These are phyloP conservation scores for Ameiurus melas DNA, from an alignment of 2,113 vertebrate species.

Conservation along the genomic window DNA sequence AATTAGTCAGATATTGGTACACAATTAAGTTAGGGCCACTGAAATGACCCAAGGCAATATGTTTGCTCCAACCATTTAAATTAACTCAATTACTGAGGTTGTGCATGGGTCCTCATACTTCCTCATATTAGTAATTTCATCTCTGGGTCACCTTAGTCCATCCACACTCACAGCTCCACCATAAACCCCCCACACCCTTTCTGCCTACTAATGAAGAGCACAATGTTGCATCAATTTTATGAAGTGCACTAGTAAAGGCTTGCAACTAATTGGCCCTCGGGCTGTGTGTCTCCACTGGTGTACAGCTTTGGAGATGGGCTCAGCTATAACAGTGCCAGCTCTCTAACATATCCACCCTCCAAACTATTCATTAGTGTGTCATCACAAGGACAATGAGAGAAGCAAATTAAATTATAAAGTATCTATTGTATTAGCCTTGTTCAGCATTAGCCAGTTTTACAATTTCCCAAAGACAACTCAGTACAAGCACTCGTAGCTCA, in stretches of 20 bases:
- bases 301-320: neutral
- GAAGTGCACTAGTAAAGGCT: conserved; percentile 49
- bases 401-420: conserved; percentile 1
- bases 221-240: conserved; percentile 55
- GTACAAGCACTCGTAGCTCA: neutral
- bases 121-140: neutral
- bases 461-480: neutral
- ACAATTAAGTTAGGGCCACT: conserved; percentile 1
- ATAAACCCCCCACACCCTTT: conserved; percentile 16
- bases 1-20: conserved; percentile 10
- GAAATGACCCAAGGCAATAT: conserved; percentile 1
- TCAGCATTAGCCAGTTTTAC: neutral
- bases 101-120: neutral
- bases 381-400: conserved; percentile 35
- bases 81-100: neutral
- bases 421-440: neutral
- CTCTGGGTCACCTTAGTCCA: neutral
- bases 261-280: conserved; percentile 53
- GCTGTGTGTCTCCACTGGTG: conserved; percentile 30
- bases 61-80: neutral
- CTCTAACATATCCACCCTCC: conserved; percentile 4
- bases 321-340: conserved; percentile 12
- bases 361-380: conserved; percentile 29
- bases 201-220: conserved; percentile 18
- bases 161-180: conserved; percentile 24